Conservation (phyloP, 2,888 invertebrate genomes). For the Melinopterus prodromus region DNA sequence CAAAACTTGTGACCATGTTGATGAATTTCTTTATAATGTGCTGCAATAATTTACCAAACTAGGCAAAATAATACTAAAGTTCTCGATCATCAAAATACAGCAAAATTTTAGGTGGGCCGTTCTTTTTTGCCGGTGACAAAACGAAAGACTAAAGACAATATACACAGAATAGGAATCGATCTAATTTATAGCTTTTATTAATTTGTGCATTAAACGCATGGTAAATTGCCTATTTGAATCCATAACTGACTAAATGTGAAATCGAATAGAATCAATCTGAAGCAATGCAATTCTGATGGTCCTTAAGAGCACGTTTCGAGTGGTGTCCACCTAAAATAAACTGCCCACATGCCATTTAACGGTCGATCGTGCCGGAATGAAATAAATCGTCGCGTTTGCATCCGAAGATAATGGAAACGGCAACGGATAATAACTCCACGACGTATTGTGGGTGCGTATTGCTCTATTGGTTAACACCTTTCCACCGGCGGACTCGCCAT, state of each 20-base stretch:
- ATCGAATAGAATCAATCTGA: background rate
- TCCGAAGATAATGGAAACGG: slow-evolving; percentile 32
- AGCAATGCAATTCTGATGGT: background rate
- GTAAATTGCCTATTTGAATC: background rate
- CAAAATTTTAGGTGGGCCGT: no score
- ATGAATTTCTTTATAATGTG: no score
- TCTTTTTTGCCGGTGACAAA: no score
- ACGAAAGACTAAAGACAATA: no score
- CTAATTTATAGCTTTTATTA: no score
- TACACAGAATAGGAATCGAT: no score
- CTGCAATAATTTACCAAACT: no score
- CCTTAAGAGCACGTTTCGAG: slow-evolving; percentile 26
- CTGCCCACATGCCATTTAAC: slow-evolving; percentile 49
- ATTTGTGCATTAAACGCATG: no score
- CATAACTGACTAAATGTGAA: background rate
- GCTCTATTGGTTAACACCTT: slow-evolving; percentile 45
- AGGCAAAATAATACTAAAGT: no score
- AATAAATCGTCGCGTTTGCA: slow-evolving; percentile 37
- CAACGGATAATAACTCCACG: slow-evolving; percentile 37
- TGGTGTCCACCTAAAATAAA: slow-evolving; percentile 44
- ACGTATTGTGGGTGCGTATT: slow-evolving; percentile 30
- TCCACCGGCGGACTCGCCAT: slow-evolving; percentile 15
- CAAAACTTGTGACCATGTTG: no score
- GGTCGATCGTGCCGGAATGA: slow-evolving; percentile 42
- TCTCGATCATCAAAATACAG: no score